phyloP scores from a whole-genome alignment of 2,797 vertebrate species.

The Aldrovandia affinis region DNA sequence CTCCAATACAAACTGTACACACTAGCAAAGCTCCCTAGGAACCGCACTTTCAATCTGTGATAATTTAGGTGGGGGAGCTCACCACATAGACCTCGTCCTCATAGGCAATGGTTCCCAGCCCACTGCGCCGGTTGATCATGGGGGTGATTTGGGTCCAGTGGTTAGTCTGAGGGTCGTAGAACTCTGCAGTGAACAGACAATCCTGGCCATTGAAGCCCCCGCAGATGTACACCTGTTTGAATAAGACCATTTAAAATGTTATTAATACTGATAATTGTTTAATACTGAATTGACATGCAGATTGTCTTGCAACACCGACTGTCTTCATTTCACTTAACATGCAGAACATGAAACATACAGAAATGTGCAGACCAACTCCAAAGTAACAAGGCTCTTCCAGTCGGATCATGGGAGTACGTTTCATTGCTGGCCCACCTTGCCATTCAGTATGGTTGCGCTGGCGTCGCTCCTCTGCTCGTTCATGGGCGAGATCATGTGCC shows the following conservation, averaged over 20 bases:
- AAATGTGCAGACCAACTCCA: background rate
- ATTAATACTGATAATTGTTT: background rate
- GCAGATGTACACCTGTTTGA: constrained; percentile 67
- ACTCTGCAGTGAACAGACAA: constrained; percentile 74
- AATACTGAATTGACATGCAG: background rate
- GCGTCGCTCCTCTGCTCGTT: constrained; percentile 73
- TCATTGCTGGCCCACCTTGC: constrained; percentile 62
- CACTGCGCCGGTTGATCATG: constrained; percentile 74
- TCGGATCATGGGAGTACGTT: background rate
- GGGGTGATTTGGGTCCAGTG: constrained; percentile 75
- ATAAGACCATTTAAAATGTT: background rate
- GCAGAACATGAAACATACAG: no score
- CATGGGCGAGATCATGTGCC: constrained; percentile 75
- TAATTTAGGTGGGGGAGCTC: constrained; percentile 40
- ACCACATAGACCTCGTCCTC: constrained; percentile 62
- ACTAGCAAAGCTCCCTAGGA: no score
- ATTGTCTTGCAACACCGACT: background rate
- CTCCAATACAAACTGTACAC: no score
- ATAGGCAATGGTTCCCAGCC: constrained; percentile 63
- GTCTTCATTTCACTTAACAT: background rate
- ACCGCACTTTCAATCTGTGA: no score
- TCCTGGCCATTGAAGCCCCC: constrained; percentile 56
- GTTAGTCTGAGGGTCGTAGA: constrained; percentile 30
- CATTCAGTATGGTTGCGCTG: constrained; percentile 64
- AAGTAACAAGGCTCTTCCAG: background rate